Percentiles rank a stretch among this genome's conserved stretches.
Evolutionary conservation across 1,140 invertebrate species (phyloP).

Genomic region (Belonocnema kinseyi): DNA sequence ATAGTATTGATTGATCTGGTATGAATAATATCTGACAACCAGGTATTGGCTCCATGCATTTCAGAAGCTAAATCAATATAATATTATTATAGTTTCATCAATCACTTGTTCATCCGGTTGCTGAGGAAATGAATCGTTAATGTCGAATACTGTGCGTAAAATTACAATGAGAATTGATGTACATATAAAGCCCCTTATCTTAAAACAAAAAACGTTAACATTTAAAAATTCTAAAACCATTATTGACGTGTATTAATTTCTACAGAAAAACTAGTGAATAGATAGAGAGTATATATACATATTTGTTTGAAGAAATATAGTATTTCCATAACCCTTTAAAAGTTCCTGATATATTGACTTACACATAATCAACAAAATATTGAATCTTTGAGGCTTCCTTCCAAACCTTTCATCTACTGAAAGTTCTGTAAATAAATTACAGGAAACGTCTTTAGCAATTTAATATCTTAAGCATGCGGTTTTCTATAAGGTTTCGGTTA

Average conservation of each 20-base stretch:
- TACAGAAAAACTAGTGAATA: no score
- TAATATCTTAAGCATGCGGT: conserved; percentile 8
- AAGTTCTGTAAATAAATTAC: background rate
- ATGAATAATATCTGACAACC: background rate
- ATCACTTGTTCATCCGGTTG: background rate
- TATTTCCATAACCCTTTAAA: no score
- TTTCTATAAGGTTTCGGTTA: conserved; percentile 1
- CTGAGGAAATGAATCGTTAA: background rate
- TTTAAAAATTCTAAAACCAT: no score
- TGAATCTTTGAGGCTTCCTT: background rate
- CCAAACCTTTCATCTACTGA: background rate
- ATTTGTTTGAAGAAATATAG: no score
- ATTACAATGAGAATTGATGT: background rate
- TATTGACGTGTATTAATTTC: no score
- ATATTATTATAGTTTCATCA: conserved; percentile 19
- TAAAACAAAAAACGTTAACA: background rate
- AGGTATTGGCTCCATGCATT: background rate
- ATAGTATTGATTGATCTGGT: background rate
- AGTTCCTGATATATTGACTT: no score
- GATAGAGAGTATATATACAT: no score
- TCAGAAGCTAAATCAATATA: background rate
- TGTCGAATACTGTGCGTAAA: background rate
- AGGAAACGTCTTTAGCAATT: conserved; percentile 15
- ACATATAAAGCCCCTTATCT: background rate
- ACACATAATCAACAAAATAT: no score